A percentile compares a stretch with the other conserved stretches of the same genome.
phyloP scores from a whole-genome alignment of 92 coral and sea anemone genomes.

The Muricea muricata region DNA sequence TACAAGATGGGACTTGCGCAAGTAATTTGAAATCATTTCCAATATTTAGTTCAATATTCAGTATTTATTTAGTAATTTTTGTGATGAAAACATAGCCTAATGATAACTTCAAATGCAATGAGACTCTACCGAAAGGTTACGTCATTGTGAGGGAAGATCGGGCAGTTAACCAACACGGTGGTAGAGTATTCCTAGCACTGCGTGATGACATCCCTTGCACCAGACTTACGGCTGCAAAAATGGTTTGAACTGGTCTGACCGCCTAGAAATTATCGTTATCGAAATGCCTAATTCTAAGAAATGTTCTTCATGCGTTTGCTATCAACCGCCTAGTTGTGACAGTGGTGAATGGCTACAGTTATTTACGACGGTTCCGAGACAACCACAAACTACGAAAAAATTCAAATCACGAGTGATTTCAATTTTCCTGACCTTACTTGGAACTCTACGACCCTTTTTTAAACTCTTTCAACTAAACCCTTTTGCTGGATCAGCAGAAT shows the following conservation, averaged over 20 bases:
- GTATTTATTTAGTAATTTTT: conserved; percentile 41
- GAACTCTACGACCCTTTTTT: too few species aligned
- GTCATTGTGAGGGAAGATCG: conserved; percentile 55
- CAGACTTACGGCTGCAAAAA: background rate
- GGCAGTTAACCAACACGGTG: conserved; percentile 52
- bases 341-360: too few species aligned
- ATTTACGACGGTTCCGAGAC: too few species aligned
- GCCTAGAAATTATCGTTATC: conserved; percentile 11
- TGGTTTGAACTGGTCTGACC: conserved; percentile 21
- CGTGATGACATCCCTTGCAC: conserved; percentile 4
- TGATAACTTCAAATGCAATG: conserved; percentile 43
- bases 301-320: too few species aligned
- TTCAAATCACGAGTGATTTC: conserved; percentile 52
- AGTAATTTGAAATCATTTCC: conserved; percentile 52
- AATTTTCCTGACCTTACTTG: conserved; percentile 39
- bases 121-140: conserved; percentile 56
- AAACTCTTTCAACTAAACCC: too few species aligned
- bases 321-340: too few species aligned
- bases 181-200: conserved; percentile 50
- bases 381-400: conserved; percentile 43
- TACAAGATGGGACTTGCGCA: conserved; percentile 33
- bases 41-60: background rate
- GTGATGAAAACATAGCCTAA: conserved; percentile 60
- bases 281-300: too few species aligned
- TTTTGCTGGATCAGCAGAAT: conserved; percentile 13